phyloP scores from a whole-genome alignment of 2,113 vertebrate species.

The Azemiops feae region DNA sequence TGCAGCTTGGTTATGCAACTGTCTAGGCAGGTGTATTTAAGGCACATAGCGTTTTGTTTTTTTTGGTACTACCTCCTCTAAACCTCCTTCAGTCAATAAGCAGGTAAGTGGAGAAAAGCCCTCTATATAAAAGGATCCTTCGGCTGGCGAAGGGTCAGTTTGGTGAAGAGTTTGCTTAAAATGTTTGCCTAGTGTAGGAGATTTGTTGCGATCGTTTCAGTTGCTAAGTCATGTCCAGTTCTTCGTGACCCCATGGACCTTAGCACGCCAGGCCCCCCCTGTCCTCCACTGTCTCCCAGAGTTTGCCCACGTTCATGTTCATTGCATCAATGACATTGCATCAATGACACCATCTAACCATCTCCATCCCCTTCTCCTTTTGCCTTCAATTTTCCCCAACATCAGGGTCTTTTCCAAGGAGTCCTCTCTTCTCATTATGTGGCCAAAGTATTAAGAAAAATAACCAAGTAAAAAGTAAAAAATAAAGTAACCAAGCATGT shows the following conservation, averaged over 20 bases:
- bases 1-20: background rate
- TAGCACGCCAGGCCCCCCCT: background rate
- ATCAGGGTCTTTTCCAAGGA: background rate
- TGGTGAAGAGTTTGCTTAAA: background rate
- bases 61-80: background rate
- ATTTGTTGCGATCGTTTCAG: background rate
- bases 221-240: background rate
- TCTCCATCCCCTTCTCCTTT: background rate
- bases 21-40: background rate
- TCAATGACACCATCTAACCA: background rate
- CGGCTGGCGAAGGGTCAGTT: background rate
- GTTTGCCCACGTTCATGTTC: background rate
- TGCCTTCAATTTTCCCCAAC: background rate
- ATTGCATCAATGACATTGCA: background rate
- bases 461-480: background rate
- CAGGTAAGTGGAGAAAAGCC: background rate
- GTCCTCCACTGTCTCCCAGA: background rate
- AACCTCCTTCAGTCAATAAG: background rate
- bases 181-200: background rate
- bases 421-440: background rate
- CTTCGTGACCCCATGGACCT: background rate
- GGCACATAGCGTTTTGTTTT: background rate
- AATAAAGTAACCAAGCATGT: background rate
- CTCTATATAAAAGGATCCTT: background rate
- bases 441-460: background rate